Percentiles rank a stretch among this genome's conserved stretches.
These are phyloP conservation scores for Porites divaricata DNA, from an alignment of 92 coral and sea anemone genomes.

Conservation along the genomic window DNA sequence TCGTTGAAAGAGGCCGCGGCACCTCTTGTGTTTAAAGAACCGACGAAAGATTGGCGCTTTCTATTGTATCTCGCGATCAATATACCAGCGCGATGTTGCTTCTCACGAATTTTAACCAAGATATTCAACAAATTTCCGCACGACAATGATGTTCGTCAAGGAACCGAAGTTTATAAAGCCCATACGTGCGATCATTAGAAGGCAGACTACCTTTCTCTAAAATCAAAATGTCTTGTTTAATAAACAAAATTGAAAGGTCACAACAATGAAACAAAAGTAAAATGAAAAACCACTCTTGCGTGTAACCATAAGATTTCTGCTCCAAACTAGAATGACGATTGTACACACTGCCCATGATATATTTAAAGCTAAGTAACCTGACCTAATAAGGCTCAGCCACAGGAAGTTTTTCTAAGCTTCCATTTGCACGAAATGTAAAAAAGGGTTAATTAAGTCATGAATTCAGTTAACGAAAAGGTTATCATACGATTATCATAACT, in stretches of 20 bases:
- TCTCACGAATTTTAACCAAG: background rate
- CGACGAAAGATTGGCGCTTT: constrained; percentile 21
- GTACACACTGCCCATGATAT: background rate
- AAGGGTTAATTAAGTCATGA: background rate
- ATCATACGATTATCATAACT: background rate
- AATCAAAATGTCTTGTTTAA: background rate
- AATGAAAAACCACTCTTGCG: background rate
- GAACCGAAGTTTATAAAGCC: background rate
- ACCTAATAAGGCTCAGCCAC: too few relatives aligned
- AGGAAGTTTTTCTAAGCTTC: background rate
- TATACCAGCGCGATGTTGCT: background rate
- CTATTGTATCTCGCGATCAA: background rate
- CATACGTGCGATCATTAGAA: background rate
- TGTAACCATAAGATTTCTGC: background rate
- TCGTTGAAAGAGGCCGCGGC: background rate
- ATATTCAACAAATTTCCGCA: constrained; percentile 6
- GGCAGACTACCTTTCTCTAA: background rate
- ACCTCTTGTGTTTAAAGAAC: background rate
- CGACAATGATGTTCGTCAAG: background rate
- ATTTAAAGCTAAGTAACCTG: too few relatives aligned
- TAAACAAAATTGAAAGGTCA: constrained; percentile 4
- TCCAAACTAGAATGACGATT: background rate
- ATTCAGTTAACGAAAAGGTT: background rate
- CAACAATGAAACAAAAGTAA: background rate
- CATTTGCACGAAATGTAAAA: background rate